Evolutionary conservation across 2,888 invertebrate genomes (phyloP), one percentile per base, ranked within the genome.

Genomic region (Xanthia togata): DNA sequence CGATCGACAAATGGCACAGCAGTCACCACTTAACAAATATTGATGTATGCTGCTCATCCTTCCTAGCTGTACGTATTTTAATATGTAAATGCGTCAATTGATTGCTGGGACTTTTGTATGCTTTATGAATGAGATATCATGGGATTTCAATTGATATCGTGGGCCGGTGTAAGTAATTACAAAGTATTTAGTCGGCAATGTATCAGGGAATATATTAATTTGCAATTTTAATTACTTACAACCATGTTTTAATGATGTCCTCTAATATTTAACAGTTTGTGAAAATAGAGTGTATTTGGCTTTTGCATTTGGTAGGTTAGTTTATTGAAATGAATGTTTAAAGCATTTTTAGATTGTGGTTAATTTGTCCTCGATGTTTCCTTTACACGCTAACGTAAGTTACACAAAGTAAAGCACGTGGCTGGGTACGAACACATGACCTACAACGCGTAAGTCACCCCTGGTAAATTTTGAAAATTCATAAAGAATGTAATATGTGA

Each of bases 71-170:
- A 35, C 81, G 83, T 88, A 73, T 78, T 35, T 73, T 81, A 87
- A 80, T 84, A 87, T 82, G 81, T 80, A 80, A 87, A 86, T 82
- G 87, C 83, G 70, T 81, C 85, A 81, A 84, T 88, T 84, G 87
- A 88, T 81, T 83, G 77, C 81, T 71, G 35, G 81, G 50, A 79
- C 81, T 86, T 86, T 85, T 81, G 70, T 87, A 73, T 57, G 76
- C 11, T 70, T 79, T 80, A 84, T 87, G 79, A 83, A 87, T 75
- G 74, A 73, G 68, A 83, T 81, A 86, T 71, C 78, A 73, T 41
- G 57, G 64, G 71, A 73, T 81, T 85, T 75, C 82, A 81, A 83
- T 81, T 79, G 75, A 79, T 84, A 87, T 76, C 80, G 79, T 78
- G 75, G 23, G n/a, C 50, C 23, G 47, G 17, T 73, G 71, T 81